A percentile compares a stretch with the other conserved stretches of the same genome.
Conservation (phyloP, 2,797 vertebrate species). For the Megalops cyprinoides region DNA sequence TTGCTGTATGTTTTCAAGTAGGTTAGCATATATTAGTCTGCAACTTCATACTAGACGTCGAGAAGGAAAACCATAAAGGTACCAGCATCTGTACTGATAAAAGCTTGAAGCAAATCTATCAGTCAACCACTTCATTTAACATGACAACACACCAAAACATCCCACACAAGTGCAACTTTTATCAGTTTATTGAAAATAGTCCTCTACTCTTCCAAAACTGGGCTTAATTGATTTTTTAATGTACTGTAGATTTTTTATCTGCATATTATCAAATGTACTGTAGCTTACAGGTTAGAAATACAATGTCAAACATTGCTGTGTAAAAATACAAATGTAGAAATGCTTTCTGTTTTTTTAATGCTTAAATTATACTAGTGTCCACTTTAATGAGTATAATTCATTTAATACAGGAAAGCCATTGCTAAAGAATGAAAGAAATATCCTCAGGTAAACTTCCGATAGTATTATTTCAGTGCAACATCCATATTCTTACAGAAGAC, state of each 20-base stretch:
- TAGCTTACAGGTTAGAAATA: background rate
- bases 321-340: background rate
- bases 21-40: background rate
- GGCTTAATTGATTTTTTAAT: too few relatives aligned
- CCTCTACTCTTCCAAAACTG: too few relatives aligned
- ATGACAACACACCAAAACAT: too few relatives aligned
- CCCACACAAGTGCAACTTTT: too few relatives aligned
- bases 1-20: slow-evolving; percentile 39
- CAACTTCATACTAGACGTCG: background rate
- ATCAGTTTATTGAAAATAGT: too few relatives aligned
- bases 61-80: too few relatives aligned
- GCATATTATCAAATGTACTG: background rate
- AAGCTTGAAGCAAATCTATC: too few relatives aligned
- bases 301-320: background rate
- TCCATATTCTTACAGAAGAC: too few relatives aligned
- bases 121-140: too few relatives aligned
- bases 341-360: background rate
- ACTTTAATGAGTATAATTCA: too few relatives aligned
- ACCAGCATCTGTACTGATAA: too few relatives aligned
- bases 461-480: background rate
- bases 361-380: background rate
- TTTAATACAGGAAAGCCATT: background rate
- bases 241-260: too few relatives aligned
- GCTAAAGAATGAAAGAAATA: background rate
- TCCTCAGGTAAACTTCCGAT: background rate